Evolutionary conservation across 1,140 invertebrate genomes (phyloP).

Genomic region (Phthorimaea operculella): DNA sequence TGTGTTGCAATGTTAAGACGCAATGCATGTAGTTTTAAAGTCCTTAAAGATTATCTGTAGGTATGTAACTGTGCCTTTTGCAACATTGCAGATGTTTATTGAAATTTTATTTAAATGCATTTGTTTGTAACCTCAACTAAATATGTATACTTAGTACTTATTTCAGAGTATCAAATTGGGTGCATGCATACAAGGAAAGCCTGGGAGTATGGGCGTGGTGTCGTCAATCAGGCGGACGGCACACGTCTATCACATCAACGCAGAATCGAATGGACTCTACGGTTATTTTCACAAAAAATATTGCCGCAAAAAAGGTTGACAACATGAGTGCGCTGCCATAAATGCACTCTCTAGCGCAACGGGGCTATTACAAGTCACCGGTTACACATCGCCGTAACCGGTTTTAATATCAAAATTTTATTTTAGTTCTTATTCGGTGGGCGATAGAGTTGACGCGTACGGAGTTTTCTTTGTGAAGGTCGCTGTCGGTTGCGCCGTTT

Average conservation of each 20-base stretch:
- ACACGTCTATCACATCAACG: background rate
- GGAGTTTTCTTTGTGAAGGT: constrained; percentile 60
- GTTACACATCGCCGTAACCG: constrained; percentile 23
- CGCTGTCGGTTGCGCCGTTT: constrained; percentile 38
- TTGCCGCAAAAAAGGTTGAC: constrained; percentile 53
- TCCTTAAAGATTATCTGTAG: too few relatives aligned
- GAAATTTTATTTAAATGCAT: too few relatives aligned
- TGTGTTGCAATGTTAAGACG: too few relatives aligned
- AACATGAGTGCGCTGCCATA: constrained; percentile 51
- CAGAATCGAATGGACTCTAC: constrained; percentile 18
- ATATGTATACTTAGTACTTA: too few relatives aligned
- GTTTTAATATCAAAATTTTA: constrained; percentile 17
- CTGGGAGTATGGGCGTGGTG: background rate
- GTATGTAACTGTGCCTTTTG: too few relatives aligned
- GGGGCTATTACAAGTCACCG: constrained; percentile 34
- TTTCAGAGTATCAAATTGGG: too few relatives aligned
- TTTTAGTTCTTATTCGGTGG: constrained; percentile 21
- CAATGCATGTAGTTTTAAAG: too few relatives aligned
- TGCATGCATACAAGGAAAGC: too few relatives aligned
- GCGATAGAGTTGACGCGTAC: constrained; percentile 38
- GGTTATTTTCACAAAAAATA: constrained; percentile 39
- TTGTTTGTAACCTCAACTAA: too few relatives aligned
- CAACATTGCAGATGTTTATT: too few relatives aligned
- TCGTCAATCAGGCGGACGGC: background rate
- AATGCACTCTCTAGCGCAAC: constrained; percentile 63